Evolutionary conservation across 2,113 vertebrate genomes (phyloP).

Genomic region (Poeciliopsis occidentalis): DNA sequence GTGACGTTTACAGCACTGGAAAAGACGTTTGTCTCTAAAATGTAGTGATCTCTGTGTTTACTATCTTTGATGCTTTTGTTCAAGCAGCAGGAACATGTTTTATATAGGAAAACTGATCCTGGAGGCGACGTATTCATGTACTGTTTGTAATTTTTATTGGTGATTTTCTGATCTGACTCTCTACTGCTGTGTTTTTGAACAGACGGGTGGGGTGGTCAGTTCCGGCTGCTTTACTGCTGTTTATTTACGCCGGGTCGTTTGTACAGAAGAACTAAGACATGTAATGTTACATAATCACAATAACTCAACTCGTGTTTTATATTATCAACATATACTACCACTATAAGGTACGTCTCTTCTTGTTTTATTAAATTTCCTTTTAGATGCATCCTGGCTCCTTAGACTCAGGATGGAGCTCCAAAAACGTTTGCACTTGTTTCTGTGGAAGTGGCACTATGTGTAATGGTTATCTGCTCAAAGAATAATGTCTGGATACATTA

Average conservation of each 20-base stretch:
- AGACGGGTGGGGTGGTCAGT: constrained; percentile 34
- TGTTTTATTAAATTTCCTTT: neutral
- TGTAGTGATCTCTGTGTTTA: constrained; percentile 40
- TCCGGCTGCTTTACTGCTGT: constrained; percentile 41
- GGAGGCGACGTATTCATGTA: constrained; percentile 17
- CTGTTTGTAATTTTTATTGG: constrained; percentile 32
- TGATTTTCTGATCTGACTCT: constrained; percentile 35
- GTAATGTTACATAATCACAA: constrained; percentile 31
- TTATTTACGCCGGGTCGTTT: constrained; percentile 57
- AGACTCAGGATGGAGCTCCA: constrained; percentile 11
- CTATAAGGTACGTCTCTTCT: neutral
- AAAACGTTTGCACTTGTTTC: constrained; percentile 39
- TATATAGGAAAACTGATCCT: constrained; percentile 8
- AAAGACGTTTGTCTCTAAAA: constrained; percentile 28
- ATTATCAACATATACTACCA: constrained; percentile 20
- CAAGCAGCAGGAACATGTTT: constrained; percentile 37
- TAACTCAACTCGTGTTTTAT: constrained; percentile 50
- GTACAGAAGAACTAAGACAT: constrained; percentile 47
- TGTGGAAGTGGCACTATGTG: constrained; percentile 5
- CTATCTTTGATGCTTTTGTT: constrained; percentile 57
- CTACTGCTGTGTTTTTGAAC: constrained; percentile 57
- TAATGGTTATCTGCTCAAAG: neutral
- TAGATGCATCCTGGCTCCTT: neutral
- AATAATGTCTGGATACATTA: constrained; percentile 18
- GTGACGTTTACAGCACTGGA: constrained; percentile 56